Conservation (phyloP, 2,113 vertebrate species). For the Danio rerio region GRCz12tu NC_133195.1:38402001-38402500, state of each 20-base stretch:
- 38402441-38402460: background rate
- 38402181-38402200: conserved; percentile 22
- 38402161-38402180: conserved; percentile 10
- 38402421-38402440: background rate
- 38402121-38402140: background rate
- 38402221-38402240: conserved; percentile 56
- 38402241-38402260: conserved; percentile 30
- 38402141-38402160: conserved; percentile 23
- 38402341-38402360: conserved; percentile 45
- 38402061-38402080: background rate
- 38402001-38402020: conserved; percentile 30
- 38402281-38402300: conserved; percentile 58
- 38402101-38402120: background rate
- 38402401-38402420: conserved; percentile 35
- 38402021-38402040: conserved; percentile 1
- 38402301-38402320: conserved; percentile 64
- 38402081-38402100: conserved; percentile 17
- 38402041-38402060: conserved; percentile 19
- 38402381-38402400: conserved; percentile 46
- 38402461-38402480: background rate
- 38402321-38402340: conserved; percentile 62
- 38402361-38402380: conserved; percentile 53
- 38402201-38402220: conserved; percentile 42
- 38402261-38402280: conserved; percentile 58
- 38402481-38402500: background rate